A percentile compares a stretch with the other conserved stretches of the same genome.
Conservation (phyloP, 2,113 vertebrate genomes). For the Scartelaos histophorus region DNA sequence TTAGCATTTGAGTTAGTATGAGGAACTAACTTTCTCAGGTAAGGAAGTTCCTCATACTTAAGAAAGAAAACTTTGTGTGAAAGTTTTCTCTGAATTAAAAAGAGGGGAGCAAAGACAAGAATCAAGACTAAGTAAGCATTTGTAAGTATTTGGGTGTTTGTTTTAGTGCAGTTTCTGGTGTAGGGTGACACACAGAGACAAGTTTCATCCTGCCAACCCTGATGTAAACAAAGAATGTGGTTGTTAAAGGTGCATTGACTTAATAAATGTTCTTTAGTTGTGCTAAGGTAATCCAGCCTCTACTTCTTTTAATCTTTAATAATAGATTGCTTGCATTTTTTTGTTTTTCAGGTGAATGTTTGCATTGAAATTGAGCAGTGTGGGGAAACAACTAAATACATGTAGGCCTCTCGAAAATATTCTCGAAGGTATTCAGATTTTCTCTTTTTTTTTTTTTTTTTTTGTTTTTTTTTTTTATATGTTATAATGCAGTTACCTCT, state of each 20-base stretch:
- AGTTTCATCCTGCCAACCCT: background rate
- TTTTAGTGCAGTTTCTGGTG: background rate
- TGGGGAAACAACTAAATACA: too few species aligned
- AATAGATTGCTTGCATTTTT: too few species aligned
- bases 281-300: too few species aligned
- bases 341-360: too few species aligned
- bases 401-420: too few species aligned
- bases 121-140: too few species aligned
- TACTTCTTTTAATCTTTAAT: background rate
- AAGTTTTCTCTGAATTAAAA: background rate
- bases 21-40: background rate
- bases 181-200: background rate
- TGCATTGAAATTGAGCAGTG: too few species aligned
- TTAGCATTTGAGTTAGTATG: background rate
- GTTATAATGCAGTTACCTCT: too few species aligned
- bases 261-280: too few species aligned
- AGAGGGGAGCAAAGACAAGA: background rate
- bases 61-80: background rate
- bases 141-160: background rate
- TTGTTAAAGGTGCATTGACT: background rate
- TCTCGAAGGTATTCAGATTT: too few species aligned
- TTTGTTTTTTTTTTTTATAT: too few species aligned
- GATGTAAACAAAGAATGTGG: background rate
- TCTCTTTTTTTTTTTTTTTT: too few species aligned
- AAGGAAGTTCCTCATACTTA: background rate